Conservation (phyloP, 2,113 vertebrate genomes). For the Geothlypis trichas region DNA sequence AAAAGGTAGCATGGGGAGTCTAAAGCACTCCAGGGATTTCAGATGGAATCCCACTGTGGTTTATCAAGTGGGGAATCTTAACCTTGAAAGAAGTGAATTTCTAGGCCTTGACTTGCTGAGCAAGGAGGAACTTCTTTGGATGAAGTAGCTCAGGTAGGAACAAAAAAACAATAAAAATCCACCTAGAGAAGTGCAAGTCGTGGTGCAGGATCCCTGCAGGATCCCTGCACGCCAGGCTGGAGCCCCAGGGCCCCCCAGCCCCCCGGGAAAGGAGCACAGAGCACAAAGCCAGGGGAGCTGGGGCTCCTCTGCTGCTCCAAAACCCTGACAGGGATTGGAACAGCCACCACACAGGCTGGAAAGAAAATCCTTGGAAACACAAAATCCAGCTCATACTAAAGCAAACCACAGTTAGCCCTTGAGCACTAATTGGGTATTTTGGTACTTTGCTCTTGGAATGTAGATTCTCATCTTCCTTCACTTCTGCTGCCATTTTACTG, state of each 20-base stretch:
- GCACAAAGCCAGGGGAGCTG: neutral
- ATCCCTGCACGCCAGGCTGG: neutral
- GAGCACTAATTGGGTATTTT: neutral
- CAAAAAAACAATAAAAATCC: neutral
- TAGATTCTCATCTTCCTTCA: neutral
- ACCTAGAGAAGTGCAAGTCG: neutral
- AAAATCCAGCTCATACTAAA: neutral
- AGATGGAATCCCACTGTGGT: constrained; percentile 48
- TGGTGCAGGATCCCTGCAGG: neutral
- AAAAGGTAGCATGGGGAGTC: constrained; percentile 27
- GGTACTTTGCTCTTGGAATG: neutral
- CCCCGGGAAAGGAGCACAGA: neutral
- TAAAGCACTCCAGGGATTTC: constrained; percentile 59
- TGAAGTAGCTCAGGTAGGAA: neutral
- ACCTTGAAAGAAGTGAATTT: constrained; percentile 49
- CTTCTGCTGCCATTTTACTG: neutral
- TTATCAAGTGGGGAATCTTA: constrained; percentile 14
- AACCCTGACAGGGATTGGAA: neutral
- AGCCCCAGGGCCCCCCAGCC: neutral
- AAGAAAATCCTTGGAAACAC: neutral
- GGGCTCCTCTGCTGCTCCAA: neutral
- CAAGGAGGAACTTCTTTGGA: constrained; percentile 23
- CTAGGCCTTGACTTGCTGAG: constrained; percentile 47
- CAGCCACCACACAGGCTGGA: neutral
- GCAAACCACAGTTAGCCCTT: neutral